These are phyloP conservation scores for Megalonaias nervosa DNA, from an alignment of 1,140 invertebrate species.

Conservation along the genomic window DNA sequence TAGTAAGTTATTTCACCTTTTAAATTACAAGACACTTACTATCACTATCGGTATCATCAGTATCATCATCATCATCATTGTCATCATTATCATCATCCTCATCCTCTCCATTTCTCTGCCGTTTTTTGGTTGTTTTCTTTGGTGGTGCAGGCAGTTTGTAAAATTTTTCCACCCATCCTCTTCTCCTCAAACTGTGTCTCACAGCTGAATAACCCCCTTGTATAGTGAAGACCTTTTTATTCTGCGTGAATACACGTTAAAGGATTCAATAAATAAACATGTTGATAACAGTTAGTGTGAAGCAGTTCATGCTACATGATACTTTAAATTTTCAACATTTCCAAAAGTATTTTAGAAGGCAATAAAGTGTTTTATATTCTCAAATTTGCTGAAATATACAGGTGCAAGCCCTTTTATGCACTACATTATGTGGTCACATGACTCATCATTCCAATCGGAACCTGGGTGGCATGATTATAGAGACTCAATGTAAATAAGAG, in stretches of 20 bases:
- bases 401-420: neutral
- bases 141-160: slow-evolving; percentile 59
- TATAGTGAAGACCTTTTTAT: slow-evolving; percentile 73
- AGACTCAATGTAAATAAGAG: no score
- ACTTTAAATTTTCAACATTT: neutral
- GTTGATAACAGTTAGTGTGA: neutral
- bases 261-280: slow-evolving; percentile 4
- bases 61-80: slow-evolving; percentile 68
- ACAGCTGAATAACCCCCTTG: slow-evolving; percentile 74
- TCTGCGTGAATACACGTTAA: slow-evolving; percentile 55
- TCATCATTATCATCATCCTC: slow-evolving; percentile 68
- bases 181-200: slow-evolving; percentile 69
- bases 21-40: slow-evolving; percentile 36
- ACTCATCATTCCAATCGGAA: no score
- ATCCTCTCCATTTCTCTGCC: slow-evolving; percentile 51
- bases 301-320: slow-evolving; percentile 2
- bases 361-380: neutral
- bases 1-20: neutral
- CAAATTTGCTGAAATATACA: neutral
- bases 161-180: slow-evolving; percentile 75
- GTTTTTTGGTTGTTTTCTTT: slow-evolving; percentile 57
- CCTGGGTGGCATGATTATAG: no score
- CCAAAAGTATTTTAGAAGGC: neutral
- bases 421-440: no score
- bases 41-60: slow-evolving; percentile 62